Conservation (phyloP, 2,888 invertebrate species). For the Aspidiotus destructor region DNA sequence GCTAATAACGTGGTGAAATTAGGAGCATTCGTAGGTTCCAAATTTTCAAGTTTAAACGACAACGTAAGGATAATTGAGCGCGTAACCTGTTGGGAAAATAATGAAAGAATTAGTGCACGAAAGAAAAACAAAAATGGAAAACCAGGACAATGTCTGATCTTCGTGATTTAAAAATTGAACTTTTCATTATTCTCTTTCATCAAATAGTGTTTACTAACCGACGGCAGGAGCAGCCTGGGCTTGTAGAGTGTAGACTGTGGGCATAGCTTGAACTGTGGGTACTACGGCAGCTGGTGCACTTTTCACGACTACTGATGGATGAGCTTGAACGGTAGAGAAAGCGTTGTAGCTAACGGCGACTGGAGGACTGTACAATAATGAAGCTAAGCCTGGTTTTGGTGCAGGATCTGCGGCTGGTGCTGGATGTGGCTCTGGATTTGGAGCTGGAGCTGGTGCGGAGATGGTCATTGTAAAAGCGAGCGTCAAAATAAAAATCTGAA, state of each 20-base stretch:
- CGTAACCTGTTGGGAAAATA: constrained; percentile 15
- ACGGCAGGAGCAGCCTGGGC: constrained; percentile 26
- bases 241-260: constrained; percentile 16
- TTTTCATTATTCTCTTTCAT: too few species aligned
- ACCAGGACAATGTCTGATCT: too few species aligned
- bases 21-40: not conserved
- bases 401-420: constrained; percentile 25
- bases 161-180: too few species aligned
- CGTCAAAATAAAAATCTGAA: constrained; percentile 19
- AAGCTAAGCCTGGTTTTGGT: constrained; percentile 21
- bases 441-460: constrained; percentile 20
- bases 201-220: not conserved
- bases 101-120: not conserved
- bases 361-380: constrained; percentile 13
- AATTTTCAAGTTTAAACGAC: constrained; percentile 11
- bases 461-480: constrained; percentile 15
- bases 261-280: constrained; percentile 6
- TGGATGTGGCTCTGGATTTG: constrained; percentile 14
- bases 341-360: constrained; percentile 26
- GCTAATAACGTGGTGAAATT: not conserved
- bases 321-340: constrained; percentile 23
- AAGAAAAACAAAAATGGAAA: too few species aligned
- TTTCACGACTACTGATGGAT: constrained; percentile 23
- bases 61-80: constrained; percentile 23
- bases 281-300: constrained; percentile 15